Base-by-base conservation (phyloP, 2,888 invertebrate genomes). In the Ectropis crepuscularia region DNA sequence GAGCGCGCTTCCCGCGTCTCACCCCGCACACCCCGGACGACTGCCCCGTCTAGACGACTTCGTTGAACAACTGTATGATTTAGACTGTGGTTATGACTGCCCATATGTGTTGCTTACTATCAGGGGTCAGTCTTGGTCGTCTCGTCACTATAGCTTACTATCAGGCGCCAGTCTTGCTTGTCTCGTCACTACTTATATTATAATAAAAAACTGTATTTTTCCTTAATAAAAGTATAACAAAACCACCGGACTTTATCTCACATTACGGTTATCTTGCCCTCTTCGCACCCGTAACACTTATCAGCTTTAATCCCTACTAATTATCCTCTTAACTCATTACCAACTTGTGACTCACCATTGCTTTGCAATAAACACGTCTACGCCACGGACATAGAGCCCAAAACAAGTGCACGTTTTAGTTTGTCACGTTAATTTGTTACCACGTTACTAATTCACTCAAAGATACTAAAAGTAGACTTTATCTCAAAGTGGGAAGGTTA, bases 291-390 rank as follows among this genome's bases (percentile, higher is more conserved):
- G 59, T 61, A 49, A 55, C 55, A 55, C 64, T 64, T 64, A 60
- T 64, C 59, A 51, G 28, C 62, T 57, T 62, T 76, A 74, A 77
- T 76, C 77, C 74, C 69, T 76, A 74, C 74, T 79, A 80, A 80
- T 80, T 78, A 77, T 66, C 75, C 73, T 62, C 69, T 79, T 76
- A 78, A 70, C 71, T 68, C 57, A 45, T 47, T 59, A 63, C 70
- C 36, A 68, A 45, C 53, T 63, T 68, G 59, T 6, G 9, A 37
- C 10, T 0, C 51, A 38, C 36, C 6, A 0, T 2, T 16, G 6
- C 9, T 55, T 49, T 11, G 8, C 6, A 6, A 75, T 67, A 73
- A 59, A 0, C 61, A 61, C 7, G 61, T 53, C n/a, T 75, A 69
- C 5, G 0, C 2, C 6, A 2, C 45, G 6, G 0, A 0, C 0